Conservation (phyloP, 1,140 invertebrate genomes). For the Choristoneura fumiferana region DNA sequence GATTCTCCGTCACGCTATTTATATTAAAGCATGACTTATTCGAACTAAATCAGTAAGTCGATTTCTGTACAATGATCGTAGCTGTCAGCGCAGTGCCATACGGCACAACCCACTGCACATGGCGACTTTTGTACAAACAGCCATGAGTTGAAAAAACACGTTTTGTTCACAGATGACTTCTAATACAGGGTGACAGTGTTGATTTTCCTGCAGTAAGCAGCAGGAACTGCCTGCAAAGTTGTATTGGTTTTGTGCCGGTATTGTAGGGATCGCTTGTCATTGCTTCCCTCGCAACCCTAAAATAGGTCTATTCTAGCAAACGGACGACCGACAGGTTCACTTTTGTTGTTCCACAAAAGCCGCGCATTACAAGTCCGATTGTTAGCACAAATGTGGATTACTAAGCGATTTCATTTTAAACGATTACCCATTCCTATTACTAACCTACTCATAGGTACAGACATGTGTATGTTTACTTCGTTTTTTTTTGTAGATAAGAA, state of each 20-base stretch:
- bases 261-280: slow-evolving; percentile 69
- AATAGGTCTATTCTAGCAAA: slow-evolving; percentile 63
- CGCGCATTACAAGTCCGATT: slow-evolving; percentile 69
- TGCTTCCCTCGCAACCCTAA: slow-evolving; percentile 73
- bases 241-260: slow-evolving; percentile 30
- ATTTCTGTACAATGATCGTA: slow-evolving; percentile 51
- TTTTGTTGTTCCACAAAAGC: slow-evolving; percentile 73
- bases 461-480: too few species aligned
- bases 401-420: slow-evolving; percentile 65
- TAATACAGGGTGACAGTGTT: slow-evolving; percentile 27
- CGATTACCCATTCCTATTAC: slow-evolving; percentile 58
- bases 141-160: background rate
- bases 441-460: too few species aligned
- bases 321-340: slow-evolving; percentile 72
- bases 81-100: slow-evolving; percentile 59
- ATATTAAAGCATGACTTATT: too few species aligned
- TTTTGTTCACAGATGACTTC: background rate
- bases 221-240: slow-evolving; percentile 9
- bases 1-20: too few species aligned
- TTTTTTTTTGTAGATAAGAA: too few species aligned
- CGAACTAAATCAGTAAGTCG: slow-evolving; percentile 35
- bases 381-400: slow-evolving; percentile 76
- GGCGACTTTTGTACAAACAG: slow-evolving; percentile 42
- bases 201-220: slow-evolving; percentile 1
- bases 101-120: slow-evolving; percentile 58